Conservation (phyloP, 2,888 invertebrate genomes). For the Pyrgus malvae region DNA sequence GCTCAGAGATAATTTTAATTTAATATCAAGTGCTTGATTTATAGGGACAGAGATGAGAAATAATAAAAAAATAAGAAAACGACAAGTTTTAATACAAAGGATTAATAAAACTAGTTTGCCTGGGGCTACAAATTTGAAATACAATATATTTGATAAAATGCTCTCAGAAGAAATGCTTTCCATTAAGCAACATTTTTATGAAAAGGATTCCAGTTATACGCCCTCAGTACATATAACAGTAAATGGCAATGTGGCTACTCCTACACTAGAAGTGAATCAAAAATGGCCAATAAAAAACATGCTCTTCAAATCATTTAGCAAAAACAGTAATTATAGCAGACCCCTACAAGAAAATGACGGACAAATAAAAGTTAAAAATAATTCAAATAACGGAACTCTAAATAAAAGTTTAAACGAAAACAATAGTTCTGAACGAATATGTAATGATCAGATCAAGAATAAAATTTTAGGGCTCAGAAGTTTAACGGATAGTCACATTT, state of each 20-base stretch:
- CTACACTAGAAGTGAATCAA: slow-evolving; percentile 54
- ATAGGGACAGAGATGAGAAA: slow-evolving; percentile 2
- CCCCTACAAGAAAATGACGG: background rate
- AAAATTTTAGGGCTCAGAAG: slow-evolving; percentile 61
- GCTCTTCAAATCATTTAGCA: slow-evolving; percentile 1
- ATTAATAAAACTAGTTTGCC: background rate
- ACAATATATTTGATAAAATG: slow-evolving; percentile 60
- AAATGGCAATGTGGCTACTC: slow-evolving; percentile 44
- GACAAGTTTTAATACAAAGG: background rate
- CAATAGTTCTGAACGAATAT: background rate
- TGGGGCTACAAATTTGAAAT: slow-evolving; percentile 47
- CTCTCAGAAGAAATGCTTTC: slow-evolving; percentile 61
- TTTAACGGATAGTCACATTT: slow-evolving; percentile 34
- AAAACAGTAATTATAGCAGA: background rate
- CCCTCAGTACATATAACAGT: slow-evolving; percentile 40
- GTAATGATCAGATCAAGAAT: slow-evolving; percentile 35
- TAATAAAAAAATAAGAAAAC: background rate
- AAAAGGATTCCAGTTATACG: slow-evolving; percentile 43
- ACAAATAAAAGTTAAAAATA: background rate
- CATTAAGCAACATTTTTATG: slow-evolving; percentile 54
- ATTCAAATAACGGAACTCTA: background rate
- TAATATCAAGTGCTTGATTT: background rate
- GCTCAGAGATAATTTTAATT: no score
- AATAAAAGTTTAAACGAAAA: background rate
- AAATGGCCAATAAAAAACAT: slow-evolving; percentile 54